Percentiles rank a stretch among this genome's conserved stretches.
These are phyloP conservation scores for Leucozona laternaria DNA, from an alignment of 2,888 invertebrate genomes.

Conservation along the genomic window DNA sequence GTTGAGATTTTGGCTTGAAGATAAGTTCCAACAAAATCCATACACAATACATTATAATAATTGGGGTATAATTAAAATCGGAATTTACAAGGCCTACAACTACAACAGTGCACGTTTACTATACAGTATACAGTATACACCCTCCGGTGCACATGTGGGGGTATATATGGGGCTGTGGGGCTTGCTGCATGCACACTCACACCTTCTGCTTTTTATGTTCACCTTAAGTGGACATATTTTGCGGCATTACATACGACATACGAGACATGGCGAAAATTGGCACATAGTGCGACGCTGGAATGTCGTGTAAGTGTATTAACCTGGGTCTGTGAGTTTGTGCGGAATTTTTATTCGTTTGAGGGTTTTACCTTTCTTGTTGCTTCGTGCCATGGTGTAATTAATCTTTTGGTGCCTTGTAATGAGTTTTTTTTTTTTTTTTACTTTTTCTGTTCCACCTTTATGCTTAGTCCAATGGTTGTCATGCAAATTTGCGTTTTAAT, in stretches of 20 bases:
- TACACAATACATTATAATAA: constrained; percentile 75
- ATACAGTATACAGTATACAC: not conserved
- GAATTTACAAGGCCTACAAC: constrained; percentile 71
- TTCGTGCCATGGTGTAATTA: constrained; percentile 75
- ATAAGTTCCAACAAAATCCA: constrained; percentile 73
- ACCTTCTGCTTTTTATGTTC: not conserved
- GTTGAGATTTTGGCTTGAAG: constrained; percentile 57
- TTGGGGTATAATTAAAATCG: constrained; percentile 75
- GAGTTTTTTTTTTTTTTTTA: constrained; percentile 37
- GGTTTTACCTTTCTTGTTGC: constrained; percentile 71
- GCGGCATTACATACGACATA: constrained; percentile 69
- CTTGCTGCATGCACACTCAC: constrained; percentile 42
- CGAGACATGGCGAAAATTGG: constrained; percentile 68
- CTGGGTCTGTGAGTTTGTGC: constrained; percentile 36
- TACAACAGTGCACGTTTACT: not conserved
- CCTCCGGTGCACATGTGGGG: constrained; percentile 51
- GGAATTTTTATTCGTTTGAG: constrained; percentile 72
- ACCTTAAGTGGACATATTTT: constrained; percentile 68
- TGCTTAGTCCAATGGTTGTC: constrained; percentile 68
- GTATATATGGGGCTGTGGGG: constrained; percentile 34
- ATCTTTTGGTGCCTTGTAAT: constrained; percentile 75
- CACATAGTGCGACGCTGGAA: constrained; percentile 74
- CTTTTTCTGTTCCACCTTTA: constrained; percentile 32
- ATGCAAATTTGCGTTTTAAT: constrained; percentile 75
- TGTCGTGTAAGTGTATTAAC: constrained; percentile 67